Conservation (phyloP, 2,113 vertebrate species). For the Corythoichthys haematopterus region DNA sequence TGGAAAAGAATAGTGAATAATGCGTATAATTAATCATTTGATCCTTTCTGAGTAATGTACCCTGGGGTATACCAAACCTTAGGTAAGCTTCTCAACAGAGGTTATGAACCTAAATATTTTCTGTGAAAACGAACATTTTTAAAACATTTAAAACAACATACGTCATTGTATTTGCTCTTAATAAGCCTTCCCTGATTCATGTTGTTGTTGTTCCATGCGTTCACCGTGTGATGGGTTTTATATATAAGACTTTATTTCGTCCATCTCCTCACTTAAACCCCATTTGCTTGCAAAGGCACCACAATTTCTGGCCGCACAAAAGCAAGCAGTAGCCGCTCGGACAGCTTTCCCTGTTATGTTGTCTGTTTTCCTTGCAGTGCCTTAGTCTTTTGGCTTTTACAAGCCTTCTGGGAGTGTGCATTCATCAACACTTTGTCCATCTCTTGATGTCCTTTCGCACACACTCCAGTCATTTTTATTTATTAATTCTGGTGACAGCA, state of each 20-base stretch:
- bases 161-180: background rate
- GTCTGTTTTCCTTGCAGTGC: constrained; percentile 50
- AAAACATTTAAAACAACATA: background rate
- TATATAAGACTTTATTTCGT: constrained; percentile 36
- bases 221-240: constrained; percentile 17
- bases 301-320: constrained; percentile 53
- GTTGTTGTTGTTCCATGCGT: constrained; percentile 7
- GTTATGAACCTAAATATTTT: background rate
- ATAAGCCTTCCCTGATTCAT: background rate
- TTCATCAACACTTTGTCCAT: constrained; percentile 58
- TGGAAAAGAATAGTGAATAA: background rate
- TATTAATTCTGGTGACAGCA: constrained; percentile 67
- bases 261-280: constrained; percentile 58
- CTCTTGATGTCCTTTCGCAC: constrained; percentile 50
- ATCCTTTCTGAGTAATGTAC: background rate
- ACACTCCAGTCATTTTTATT: constrained; percentile 63
- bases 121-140: background rate
- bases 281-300: constrained; percentile 41
- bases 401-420: constrained; percentile 53
- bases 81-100: background rate
- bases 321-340: constrained; percentile 47
- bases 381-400: constrained; percentile 58
- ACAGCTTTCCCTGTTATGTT: constrained; percentile 63
- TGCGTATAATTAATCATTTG: background rate
- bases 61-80: background rate